Evolutionary conservation across 2,888 invertebrate species (phyloP).

Genomic region (Drosophila stalkeri): DNA sequence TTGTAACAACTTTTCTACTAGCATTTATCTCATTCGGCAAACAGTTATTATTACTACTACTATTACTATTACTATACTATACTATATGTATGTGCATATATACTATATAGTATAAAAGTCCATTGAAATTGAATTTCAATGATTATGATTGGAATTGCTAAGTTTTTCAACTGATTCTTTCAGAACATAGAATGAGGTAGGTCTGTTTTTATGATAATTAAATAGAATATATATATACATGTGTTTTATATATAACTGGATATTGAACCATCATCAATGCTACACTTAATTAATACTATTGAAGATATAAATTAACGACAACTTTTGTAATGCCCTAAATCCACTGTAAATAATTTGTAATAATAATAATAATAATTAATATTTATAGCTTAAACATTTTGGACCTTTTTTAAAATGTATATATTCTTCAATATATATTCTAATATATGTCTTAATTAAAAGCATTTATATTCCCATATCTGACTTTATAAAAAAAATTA

Average conservation of each 20-base stretch:
- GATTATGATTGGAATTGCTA: neutral
- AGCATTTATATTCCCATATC: too few relatives aligned
- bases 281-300: too few relatives aligned
- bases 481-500: too few relatives aligned
- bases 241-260: neutral
- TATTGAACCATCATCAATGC: neutral
- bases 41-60: neutral
- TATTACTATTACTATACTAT: neutral
- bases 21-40: neutral
- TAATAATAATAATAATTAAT: too few relatives aligned
- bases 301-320: too few relatives aligned
- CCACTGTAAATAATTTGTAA: too few relatives aligned
- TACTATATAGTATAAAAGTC: neutral
- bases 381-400: too few relatives aligned
- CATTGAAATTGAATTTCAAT: neutral
- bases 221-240: neutral
- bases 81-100: neutral
- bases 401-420: too few relatives aligned
- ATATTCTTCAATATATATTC: too few relatives aligned
- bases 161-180: neutral
- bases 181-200: conserved; percentile 5
- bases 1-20: neutral
- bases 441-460: too few relatives aligned
- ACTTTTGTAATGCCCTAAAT: too few relatives aligned
- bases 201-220: neutral